Base-by-base conservation (phyloP, 1,140 invertebrate genomes). In the Philaenus spumarius region DNA sequence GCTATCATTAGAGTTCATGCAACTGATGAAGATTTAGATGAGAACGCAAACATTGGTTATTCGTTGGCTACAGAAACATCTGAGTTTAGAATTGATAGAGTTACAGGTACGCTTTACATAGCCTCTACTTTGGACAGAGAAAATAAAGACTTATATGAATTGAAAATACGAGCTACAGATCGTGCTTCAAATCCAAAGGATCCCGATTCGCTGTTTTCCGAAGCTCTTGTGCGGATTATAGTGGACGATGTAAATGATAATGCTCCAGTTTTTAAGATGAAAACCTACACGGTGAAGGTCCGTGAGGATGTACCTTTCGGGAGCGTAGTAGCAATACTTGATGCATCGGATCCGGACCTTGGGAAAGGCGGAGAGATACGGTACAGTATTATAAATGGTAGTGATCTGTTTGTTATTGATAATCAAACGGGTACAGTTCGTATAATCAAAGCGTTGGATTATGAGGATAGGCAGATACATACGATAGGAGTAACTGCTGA, bases 201-300 rank as follows among this genome's bases (percentile, higher is more conserved):
- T 0, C 72, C 71, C 7, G 66, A 64, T 30, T 69, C 66, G 0
- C 73, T 92, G 7, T 82, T 82, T 60, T 82, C 87, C 0, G 87
- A 90, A 56, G 89, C 90, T 1, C 61, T 87, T 1, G 83, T 95
- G 30, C 74, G 88, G 19, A 80, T 95, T 17, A 78, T 80, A 1
- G 82, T 96, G 0, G 84, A 90, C 62, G 93, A 97, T 69, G 84
- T 93, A 22, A 97, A 97, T 69, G 94, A 97, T 72, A 93, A 93
- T 67, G 78, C 87, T 0, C 94, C 93, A 0, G 79, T 75, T 35
- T 97, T 96, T 64, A 81, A 82, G 17, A 72, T 89, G 2, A 64
- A 79, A 15, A 81, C 79, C 39, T 92, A 91, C 68, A 80, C 78
- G 2, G 87, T 93, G 6, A 89, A 90, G 68, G 82, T 95, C 1